phyloP scores from a whole-genome alignment of 1,140 invertebrate genomes.

The Drosophila rufa region DNA sequence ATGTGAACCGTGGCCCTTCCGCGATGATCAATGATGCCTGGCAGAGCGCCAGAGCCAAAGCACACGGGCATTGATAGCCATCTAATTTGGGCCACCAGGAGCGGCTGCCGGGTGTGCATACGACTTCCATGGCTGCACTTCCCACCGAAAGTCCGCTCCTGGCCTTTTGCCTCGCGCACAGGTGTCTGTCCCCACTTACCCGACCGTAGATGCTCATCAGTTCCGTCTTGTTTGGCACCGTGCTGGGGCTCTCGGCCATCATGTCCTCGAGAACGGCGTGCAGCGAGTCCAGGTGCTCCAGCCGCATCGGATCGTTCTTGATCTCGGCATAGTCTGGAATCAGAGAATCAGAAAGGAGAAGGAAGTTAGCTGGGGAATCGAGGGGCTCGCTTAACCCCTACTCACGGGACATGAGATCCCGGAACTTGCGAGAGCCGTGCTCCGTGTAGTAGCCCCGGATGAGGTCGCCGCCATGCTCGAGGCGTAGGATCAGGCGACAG shows the following conservation, averaged over 20 bases:
- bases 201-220: constrained; percentile 93
- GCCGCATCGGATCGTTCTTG: constrained; percentile 89
- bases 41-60: constrained; percentile 19
- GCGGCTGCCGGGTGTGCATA: neutral
- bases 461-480: constrained; percentile 88
- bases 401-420: constrained; percentile 94
- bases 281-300: constrained; percentile 91
- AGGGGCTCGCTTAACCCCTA: constrained; percentile 10
- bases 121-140: too few relatives aligned
- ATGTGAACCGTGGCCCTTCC: constrained; percentile 16
- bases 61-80: constrained; percentile 24
- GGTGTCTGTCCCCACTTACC: constrained; percentile 85
- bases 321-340: constrained; percentile 91
- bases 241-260: constrained; percentile 86
- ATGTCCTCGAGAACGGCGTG: constrained; percentile 89
- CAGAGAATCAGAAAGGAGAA: neutral
- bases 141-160: constrained; percentile 13
- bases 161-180: neutral
- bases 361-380: neutral
- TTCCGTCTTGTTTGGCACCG: constrained; percentile 91
- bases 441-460: constrained; percentile 89
- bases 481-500: constrained; percentile 89
- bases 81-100: constrained; percentile 28
- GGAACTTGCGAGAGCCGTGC: constrained; percentile 90
- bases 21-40: constrained; percentile 26